phyloP scores from a whole-genome alignment of 2,113 vertebrate genomes.

The Globicephala melas region DNA sequence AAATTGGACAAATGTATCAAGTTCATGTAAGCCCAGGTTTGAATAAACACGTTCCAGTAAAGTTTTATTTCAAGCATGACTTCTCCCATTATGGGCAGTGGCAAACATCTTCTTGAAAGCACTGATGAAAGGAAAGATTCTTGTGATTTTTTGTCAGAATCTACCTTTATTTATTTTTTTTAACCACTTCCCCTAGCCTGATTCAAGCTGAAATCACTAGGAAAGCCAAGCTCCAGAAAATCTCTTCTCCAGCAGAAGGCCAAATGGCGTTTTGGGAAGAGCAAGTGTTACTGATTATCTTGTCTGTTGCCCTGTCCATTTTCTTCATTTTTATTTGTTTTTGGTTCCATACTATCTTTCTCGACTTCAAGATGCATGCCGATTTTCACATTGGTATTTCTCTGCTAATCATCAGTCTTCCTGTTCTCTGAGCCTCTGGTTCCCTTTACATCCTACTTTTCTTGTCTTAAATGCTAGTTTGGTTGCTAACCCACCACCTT shows the following conservation, averaged over 20 bases:
- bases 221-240: not conserved
- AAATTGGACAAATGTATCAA: not conserved
- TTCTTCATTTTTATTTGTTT: not conserved
- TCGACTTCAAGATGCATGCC: not conserved
- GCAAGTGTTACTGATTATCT: not conserved
- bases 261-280: no score
- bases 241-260: not conserved
- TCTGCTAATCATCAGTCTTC: not conserved
- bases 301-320: not conserved
- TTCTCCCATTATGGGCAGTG: not conserved
- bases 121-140: not conserved
- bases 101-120: not conserved
- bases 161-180: not conserved
- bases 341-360: not conserved
- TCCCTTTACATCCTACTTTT: not conserved
- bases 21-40: not conserved
- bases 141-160: not conserved
- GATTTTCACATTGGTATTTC: not conserved
- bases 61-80: not conserved
- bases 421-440: not conserved
- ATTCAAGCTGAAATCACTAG: not conserved
- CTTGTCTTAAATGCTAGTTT: not conserved
- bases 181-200: not conserved
- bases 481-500: not conserved
- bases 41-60: conserved; percentile 18